phyloP scores from a whole-genome alignment of 2,113 vertebrate genomes.

The Nothobranchius furzeri region DNA sequence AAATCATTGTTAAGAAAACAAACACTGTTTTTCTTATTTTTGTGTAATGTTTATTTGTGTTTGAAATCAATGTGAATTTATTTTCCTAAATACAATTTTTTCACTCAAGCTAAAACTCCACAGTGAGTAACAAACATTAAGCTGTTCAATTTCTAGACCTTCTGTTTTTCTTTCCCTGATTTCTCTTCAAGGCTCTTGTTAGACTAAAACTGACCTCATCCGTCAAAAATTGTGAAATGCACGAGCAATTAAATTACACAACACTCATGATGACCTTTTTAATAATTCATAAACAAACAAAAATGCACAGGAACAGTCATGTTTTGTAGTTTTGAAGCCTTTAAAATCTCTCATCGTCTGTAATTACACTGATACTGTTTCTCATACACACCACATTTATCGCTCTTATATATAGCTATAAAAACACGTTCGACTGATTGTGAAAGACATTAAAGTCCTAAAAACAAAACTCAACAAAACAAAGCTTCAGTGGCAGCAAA shows the following conservation, averaged over 20 bases:
- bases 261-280: conserved; percentile 90
- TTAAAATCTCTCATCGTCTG: conserved; percentile 52
- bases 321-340: conserved; percentile 81
- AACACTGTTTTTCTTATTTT: too few species aligned
- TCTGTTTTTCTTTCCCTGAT: too few species aligned
- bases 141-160: too few species aligned
- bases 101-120: too few species aligned
- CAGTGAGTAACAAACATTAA: too few species aligned
- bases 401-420: conserved; percentile 11
- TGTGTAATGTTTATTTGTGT: too few species aligned
- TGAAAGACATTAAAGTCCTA: conserved; percentile 42
- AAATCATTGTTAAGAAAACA: too few species aligned
- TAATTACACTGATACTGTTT: conserved; percentile 48
- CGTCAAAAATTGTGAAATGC: too few species aligned
- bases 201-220: background rate
- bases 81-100: too few species aligned
- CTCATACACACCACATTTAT: conserved; percentile 59
- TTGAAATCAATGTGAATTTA: too few species aligned
- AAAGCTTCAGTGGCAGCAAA: conserved; percentile 44
- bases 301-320: conserved; percentile 86
- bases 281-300: conserved; percentile 80
- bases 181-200: too few species aligned
- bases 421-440: background rate
- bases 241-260: conserved; percentile 70
- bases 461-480: conserved; percentile 33